Base-by-base conservation (phyloP, 2,113 vertebrate genomes). In the Eolophus roseicapilla region DNA sequence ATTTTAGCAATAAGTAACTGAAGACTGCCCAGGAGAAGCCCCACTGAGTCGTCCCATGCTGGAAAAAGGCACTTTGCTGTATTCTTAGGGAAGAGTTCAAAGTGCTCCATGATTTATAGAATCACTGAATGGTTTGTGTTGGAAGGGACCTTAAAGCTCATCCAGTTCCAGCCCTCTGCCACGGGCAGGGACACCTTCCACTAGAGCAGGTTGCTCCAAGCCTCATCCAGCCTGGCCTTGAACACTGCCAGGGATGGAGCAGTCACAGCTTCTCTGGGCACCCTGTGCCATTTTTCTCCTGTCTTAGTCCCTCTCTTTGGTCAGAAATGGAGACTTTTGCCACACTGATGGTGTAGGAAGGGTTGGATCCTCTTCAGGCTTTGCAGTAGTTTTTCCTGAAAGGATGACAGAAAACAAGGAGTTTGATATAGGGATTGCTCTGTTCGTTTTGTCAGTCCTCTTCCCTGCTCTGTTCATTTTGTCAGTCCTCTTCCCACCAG, bases 31-130 rank as follows among this genome's bases (percentile, higher is more conserved):
- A 17, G 44, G 50, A 53, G 82, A 53, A 90, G 79, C 63, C 53
- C 13, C 0, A 2, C 76, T 86, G 6, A 0, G 35, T 20, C 49
- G 63, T 80, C 18, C 53, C 60, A 2, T 39, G 50, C 85, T 78
- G 71, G 76, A 76, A 44, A 80, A 79, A 59, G 80, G 59, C 59
- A 7, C 39, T 78, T 55, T 11, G 17, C 28, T 59, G 17, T 27
- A 5, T 50, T 71, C 37, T 67, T 44, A 17, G 29, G 47, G 67
- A 81, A 31, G 20, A n/a, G 33, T 55, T 62, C 74, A 49, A 69
- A 74, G 53, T 78, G 12, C 3, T 27, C 83, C 27, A 2, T 31
- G 49, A 16, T 59, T 35, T 35, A 35, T 59, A 35, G 21, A 35
- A 35, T 59, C 57, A 13, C 39, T 24, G 57, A 24, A 21, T 35